Percentiles rank a stretch among this genome's conserved stretches.
These are phyloP conservation scores for Oceanodroma leucorhoa DNA, from an alignment of 2,797 vertebrate genomes.

Conservation along the genomic window DNA sequence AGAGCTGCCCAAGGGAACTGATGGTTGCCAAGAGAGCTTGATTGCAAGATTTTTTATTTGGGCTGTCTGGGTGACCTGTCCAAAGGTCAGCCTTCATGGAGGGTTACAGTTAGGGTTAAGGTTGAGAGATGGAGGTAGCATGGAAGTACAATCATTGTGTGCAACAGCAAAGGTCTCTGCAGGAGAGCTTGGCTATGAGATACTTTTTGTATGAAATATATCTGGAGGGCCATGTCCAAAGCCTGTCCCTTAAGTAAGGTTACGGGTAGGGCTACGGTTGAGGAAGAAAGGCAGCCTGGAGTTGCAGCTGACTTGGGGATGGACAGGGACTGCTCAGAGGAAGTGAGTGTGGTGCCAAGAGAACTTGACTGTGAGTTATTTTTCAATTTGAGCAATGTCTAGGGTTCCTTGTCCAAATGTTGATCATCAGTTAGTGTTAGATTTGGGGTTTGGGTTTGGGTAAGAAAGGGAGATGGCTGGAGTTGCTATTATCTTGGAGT, in stretches of 20 bases:
- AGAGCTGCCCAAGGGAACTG: neutral
- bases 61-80: neutral
- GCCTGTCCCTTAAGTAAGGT: neutral
- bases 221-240: neutral
- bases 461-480: neutral
- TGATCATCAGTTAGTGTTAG: neutral
- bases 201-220: neutral
- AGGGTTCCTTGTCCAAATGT: neutral
- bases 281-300: neutral
- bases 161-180: neutral
- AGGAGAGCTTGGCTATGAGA: neutral
- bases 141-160: neutral
- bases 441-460: neutral
- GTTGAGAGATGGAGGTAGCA: neutral
- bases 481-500: neutral
- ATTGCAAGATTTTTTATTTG: neutral
- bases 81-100: neutral
- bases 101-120: neutral
- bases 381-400: neutral
- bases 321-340: neutral
- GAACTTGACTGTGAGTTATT: neutral
- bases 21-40: neutral
- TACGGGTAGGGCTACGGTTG: neutral
- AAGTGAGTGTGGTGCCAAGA: neutral
- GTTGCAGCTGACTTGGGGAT: neutral